Evolutionary conservation across 2,888 invertebrate genomes (phyloP).

Genomic region (Rhingia campestris): DNA sequence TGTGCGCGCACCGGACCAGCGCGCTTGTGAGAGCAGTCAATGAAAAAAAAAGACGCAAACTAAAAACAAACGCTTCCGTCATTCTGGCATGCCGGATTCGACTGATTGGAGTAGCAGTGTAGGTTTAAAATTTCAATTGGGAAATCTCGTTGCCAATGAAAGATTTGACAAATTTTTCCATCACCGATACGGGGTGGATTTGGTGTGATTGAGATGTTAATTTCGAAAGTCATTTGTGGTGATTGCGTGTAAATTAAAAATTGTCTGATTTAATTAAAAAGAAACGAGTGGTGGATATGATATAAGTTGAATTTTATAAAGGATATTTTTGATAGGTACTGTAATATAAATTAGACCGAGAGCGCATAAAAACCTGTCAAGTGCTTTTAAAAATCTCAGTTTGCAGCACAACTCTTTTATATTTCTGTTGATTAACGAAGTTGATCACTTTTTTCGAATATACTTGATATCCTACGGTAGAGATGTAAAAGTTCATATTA

Average conservation of each 20-base stretch:
- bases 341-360: too few relatives aligned
- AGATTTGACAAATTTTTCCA: conserved; percentile 36
- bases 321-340: too few relatives aligned
- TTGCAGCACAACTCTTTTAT: neutral
- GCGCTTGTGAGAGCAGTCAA: neutral
- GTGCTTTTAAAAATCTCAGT: neutral
- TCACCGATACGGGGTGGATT: neutral
- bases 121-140: conserved; percentile 2
- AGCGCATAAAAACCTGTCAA: too few relatives aligned
- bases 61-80: conserved; percentile 42
- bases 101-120: neutral
- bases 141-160: conserved; percentile 9
- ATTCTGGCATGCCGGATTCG: conserved; percentile 19
- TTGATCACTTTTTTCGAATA: too few relatives aligned
- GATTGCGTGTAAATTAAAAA: neutral
- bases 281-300: too few relatives aligned
- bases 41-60: too few relatives aligned
- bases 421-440: neutral
- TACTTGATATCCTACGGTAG: too few relatives aligned
- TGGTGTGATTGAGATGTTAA: conserved; percentile 28
- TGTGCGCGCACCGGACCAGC: neutral
- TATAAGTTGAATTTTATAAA: too few relatives aligned
- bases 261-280: neutral
- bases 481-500: neutral
- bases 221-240: conserved; percentile 37